phyloP scores from a whole-genome alignment of 1,140 invertebrate species.

The Oedothorax gibbosus region DNA sequence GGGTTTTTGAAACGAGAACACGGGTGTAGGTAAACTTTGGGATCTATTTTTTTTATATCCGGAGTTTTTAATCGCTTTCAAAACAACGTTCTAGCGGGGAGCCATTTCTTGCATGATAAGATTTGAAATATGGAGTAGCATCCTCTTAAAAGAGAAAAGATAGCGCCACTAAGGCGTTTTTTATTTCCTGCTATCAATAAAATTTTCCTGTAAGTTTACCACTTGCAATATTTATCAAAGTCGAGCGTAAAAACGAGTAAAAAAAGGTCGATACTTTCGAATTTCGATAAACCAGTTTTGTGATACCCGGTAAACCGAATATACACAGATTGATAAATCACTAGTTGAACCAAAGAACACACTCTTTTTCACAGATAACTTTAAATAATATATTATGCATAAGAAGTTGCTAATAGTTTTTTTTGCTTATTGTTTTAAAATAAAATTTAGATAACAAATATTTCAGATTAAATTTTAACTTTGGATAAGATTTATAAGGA shows the following conservation, averaged over 20 bases:
- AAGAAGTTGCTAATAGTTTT: no score
- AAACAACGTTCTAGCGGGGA: conserved; percentile 38
- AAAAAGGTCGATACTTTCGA: conserved; percentile 36
- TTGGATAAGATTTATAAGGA: no score
- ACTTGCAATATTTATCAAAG: conserved; percentile 35
- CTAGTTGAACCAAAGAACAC: not conserved
- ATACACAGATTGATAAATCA: conserved; percentile 31
- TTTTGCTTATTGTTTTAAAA: no score
- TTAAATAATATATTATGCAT: no score
- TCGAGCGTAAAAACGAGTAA: conserved; percentile 22
- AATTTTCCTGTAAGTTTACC: conserved; percentile 41
- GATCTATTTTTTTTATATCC: conserved; percentile 27
- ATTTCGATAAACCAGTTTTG: conserved; percentile 51
- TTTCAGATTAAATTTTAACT: no score
- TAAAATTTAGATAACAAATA: no score
- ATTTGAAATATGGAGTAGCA: conserved; percentile 38
- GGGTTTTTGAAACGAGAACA: conserved; percentile 39
- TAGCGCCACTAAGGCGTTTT: not conserved
- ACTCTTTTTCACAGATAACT: no score
- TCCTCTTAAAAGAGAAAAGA: not conserved
- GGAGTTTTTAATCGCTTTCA: conserved; percentile 53
- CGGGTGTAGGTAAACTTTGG: conserved; percentile 46
- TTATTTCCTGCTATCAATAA: conserved; percentile 25
- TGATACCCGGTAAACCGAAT: conserved; percentile 52
- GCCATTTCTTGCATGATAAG: conserved; percentile 54